Conservation (phyloP, 2,113 vertebrate species). For the human (Homo sapiens) region GRCh38 chr4:125924001-125924500, state of each 20-base stretch:
- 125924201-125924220: background rate
- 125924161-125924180: background rate
- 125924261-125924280: background rate
- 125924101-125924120: background rate
- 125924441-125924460: background rate
- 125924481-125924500: background rate
- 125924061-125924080: background rate
- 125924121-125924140: background rate
- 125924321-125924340: background rate
- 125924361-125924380: background rate
- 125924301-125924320: background rate
- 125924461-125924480: background rate
- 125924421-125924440: background rate
- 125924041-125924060: too few species aligned
- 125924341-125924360: background rate
- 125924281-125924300: background rate
- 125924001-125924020: background rate
- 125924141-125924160: background rate
- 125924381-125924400: background rate
- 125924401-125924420: background rate
- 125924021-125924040: too few species aligned
- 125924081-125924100: background rate
- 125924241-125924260: background rate
- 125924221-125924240: background rate
- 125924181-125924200: background rate